Percentiles rank a stretch among this genome's conserved stretches.
phyloP scores from a whole-genome alignment of 2,888 invertebrate species.

The Chrysolina americana region DNA sequence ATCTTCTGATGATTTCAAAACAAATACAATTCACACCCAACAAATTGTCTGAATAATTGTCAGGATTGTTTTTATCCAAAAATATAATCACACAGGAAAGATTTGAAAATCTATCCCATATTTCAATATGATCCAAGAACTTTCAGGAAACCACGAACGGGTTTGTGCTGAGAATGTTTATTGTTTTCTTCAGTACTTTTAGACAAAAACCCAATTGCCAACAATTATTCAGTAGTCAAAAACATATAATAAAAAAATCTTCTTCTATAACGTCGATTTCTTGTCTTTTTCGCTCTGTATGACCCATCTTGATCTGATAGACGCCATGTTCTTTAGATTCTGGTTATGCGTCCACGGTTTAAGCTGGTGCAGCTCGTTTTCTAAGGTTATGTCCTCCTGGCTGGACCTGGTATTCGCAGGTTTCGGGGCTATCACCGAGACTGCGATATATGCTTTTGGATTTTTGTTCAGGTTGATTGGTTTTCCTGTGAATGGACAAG shows the following conservation, averaged over 20 bases:
- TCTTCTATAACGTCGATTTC: neutral
- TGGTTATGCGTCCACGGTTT: constrained; percentile 68
- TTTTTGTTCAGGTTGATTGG: constrained; percentile 64
- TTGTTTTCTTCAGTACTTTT: neutral
- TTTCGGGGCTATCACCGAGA: constrained; percentile 68
- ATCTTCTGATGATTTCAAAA: constrained; percentile 5
- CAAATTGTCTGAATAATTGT: neutral
- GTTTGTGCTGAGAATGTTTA: too few species aligned
- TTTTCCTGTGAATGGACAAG: constrained; percentile 53
- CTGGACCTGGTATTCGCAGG: constrained; percentile 53
- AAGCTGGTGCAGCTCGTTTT: constrained; percentile 66
- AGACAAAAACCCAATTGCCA: neutral
- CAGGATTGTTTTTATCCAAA: neutral
- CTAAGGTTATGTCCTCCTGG: constrained; percentile 62
- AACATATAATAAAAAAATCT: neutral
- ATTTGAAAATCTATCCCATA: too few species aligned
- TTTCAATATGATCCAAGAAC: neutral
- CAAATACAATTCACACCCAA: neutral
- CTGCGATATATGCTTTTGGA: constrained; percentile 68
- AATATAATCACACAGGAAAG: too few species aligned
- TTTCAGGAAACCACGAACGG: neutral
- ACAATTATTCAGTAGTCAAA: neutral
- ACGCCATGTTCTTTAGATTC: constrained; percentile 65
- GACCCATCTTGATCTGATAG: constrained; percentile 63
- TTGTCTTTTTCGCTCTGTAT: constrained; percentile 56